Base-by-base conservation (phyloP, 1,140 invertebrate species). In the Euwallacea fornicatus region DNA sequence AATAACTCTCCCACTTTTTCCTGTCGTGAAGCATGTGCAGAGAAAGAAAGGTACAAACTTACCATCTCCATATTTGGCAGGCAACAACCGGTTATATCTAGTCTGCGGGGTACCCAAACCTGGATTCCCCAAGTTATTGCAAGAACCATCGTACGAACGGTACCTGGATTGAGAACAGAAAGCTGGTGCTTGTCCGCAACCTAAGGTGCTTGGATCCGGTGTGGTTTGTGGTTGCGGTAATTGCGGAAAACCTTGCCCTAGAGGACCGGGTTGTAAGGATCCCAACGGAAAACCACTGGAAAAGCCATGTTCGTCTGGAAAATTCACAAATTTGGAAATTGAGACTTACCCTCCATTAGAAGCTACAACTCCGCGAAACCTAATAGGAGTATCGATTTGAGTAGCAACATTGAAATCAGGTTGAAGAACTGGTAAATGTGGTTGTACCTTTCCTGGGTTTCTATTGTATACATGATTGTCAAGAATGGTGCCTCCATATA, bases 61-160 rank as follows among this genome's bases (percentile, higher is more conserved):
- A 92, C 91, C 91, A 81, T 96, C 93, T 10, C 86, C 88, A 81
- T 95, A 96, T 76, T 89, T 91, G 2, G 94, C 87, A 7, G 89
- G 89, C 10, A 97, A 76, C 0, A 98, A 83, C 66, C 81, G 74
- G 42, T 75, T 75, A 58, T 81, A 88, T 53, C 88, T 86, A 2
- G 90, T 91, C 73, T 88, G 88, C 0, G 93, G 88, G 66, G 87
- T 87, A 4, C 94, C 94, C 84, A 88, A 88, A 0, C 83, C 84
- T 0, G 92, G 89, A 75, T 89, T 87, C 42, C 84, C 77, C 6
- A 92, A 77, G 80, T 96, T 95, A 79, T 96, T 97, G 78, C 94
- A 97, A 0, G 91, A 89, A 0, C 94, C 94, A 80, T 96, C 93
- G 60, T 90, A 87, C 2, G 88, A 87, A 16, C 94, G 84, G 77